Evolutionary conservation across 2,797 vertebrate species (phyloP).

Genomic region (Hephaestus fuliginosus): DNA sequence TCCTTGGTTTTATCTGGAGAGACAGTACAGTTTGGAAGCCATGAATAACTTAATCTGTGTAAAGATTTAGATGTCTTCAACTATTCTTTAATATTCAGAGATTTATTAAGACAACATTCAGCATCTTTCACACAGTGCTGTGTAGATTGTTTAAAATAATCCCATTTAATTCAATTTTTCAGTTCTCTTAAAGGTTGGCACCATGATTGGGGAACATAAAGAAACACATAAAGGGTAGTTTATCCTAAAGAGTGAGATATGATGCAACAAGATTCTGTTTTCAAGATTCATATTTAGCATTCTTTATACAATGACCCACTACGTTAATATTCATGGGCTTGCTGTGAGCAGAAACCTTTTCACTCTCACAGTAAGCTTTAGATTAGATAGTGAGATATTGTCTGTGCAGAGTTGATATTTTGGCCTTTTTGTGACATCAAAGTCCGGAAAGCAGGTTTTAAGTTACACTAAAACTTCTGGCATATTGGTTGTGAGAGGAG

Average conservation of each 20-base stretch:
- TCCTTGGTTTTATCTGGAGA: slow-evolving; percentile 91
- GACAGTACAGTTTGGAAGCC: slow-evolving; percentile 17
- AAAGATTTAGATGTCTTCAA: background rate
- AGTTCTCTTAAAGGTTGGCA: background rate
- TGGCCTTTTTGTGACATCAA: background rate
- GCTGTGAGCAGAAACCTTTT: background rate
- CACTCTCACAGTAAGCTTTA: background rate
- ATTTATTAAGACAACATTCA: slow-evolving; percentile 10
- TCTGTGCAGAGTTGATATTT: slow-evolving; percentile 11
- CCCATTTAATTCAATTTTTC: no score
- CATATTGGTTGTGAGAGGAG: background rate
- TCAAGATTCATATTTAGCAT: background rate
- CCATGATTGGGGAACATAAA: background rate
- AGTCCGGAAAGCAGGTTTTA: background rate
- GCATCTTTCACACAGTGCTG: background rate
- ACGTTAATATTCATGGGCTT: background rate
- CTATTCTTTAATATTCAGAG: background rate
- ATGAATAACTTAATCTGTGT: slow-evolving; percentile 13
- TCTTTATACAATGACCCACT: background rate
- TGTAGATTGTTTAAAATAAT: no score
- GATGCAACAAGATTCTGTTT: background rate
- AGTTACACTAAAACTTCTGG: background rate
- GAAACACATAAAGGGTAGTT: background rate
- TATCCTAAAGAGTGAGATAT: background rate
- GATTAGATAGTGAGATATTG: slow-evolving; percentile 6